These are phyloP conservation scores for Nasonia giraulti DNA, from an alignment of 1,140 invertebrate species.

Conservation along the genomic window DNA sequence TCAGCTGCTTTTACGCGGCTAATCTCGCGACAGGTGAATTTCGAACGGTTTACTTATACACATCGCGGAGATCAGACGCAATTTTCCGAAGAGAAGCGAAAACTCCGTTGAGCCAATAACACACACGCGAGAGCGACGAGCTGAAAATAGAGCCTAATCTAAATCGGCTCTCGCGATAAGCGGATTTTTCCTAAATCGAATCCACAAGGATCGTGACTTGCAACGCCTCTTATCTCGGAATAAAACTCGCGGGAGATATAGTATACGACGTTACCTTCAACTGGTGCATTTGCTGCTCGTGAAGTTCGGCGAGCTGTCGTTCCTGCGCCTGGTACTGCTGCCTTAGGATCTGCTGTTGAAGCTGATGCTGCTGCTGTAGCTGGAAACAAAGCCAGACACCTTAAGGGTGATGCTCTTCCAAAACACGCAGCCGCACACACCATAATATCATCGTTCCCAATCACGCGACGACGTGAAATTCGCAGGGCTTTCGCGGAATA, in stretches of 20 bases:
- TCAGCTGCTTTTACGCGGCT: too few relatives aligned
- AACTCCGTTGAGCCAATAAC: too few relatives aligned
- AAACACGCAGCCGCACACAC: neutral
- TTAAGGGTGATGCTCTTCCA: conserved; percentile 67
- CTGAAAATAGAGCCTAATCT: conserved; percentile 40
- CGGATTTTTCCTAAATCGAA: conserved; percentile 8
- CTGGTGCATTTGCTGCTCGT: conserved; percentile 76
- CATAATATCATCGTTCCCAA: neutral
- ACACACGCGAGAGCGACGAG: too few relatives aligned
- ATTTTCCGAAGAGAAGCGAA: too few relatives aligned
- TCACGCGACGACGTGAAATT: neutral
- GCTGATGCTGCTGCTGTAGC: conserved; percentile 92
- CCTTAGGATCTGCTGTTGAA: conserved; percentile 91
- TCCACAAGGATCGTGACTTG: too few relatives aligned
- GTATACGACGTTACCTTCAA: conserved; percentile 51
- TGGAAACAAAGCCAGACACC: conserved; percentile 77
- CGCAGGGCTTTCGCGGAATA: neutral
- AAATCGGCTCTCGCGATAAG: conserved; percentile 19
- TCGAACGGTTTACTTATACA: too few relatives aligned
- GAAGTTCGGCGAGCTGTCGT: conserved; percentile 89
- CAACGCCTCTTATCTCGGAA: neutral
- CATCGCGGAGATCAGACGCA: too few relatives aligned
- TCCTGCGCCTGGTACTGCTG: conserved; percentile 92
- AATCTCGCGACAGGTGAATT: too few relatives aligned
- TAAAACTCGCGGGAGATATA: neutral